These are phyloP conservation scores for Nezara viridula DNA, from an alignment of 2,888 invertebrate genomes.

Conservation along the genomic window DNA sequence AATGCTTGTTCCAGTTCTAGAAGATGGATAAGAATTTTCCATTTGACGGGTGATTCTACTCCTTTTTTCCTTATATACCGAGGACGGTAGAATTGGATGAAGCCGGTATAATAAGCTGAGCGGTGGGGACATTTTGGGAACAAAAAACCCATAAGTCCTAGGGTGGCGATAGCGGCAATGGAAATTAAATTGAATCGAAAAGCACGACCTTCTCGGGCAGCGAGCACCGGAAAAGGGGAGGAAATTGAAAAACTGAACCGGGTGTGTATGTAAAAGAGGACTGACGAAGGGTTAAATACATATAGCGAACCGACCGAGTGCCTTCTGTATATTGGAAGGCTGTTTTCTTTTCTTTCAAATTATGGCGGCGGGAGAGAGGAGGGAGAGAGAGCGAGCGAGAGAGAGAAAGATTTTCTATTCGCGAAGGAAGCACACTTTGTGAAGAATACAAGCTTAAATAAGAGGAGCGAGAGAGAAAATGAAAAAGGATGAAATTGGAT, in stretches of 20 bases:
- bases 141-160: conserved; percentile 42
- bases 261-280: conserved; percentile 27
- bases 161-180: conserved; percentile 39
- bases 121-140: not conserved
- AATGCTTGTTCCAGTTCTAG: not conserved
- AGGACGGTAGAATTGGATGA: conserved; percentile 19
- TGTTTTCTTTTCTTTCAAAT: conserved; percentile 30
- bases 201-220: not conserved
- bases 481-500: conserved; percentile 3
- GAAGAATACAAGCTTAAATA: not conserved
- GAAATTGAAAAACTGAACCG: conserved; percentile 49
- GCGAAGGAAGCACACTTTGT: not conserved
- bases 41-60: not conserved
- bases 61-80: not conserved
- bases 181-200: conserved; percentile 46
- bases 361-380: not conserved
- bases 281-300: conserved; percentile 34
- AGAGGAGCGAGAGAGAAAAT: not conserved
- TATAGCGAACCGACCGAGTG: not conserved
- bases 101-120: conserved; percentile 19
- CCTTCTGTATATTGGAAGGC: not conserved
- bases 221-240: conserved; percentile 15
- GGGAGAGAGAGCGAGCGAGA: too few relatives aligned
- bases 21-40: not conserved
- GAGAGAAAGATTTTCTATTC: not conserved